phyloP scores from a whole-genome alignment of 2,888 invertebrate genomes.

The Brachynemurus nebulosus region DNA sequence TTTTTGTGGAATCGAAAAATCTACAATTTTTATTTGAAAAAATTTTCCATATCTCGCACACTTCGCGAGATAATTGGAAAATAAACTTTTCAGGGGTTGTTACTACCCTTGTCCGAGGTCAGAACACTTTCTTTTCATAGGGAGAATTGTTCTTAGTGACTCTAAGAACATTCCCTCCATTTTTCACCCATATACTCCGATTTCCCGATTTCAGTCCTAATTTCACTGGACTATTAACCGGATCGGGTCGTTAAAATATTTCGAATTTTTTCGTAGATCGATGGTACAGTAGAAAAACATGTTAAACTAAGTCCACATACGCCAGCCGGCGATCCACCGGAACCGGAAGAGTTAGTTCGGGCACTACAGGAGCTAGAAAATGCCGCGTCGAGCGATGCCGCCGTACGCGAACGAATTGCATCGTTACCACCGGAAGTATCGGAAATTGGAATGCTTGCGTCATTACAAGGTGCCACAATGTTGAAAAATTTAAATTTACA shows the following conservation, averaged over 20 bases:
- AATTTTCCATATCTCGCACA: too few relatives aligned
- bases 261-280: conserved; percentile 32
- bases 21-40: too few relatives aligned
- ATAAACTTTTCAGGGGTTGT: too few relatives aligned
- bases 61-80: too few relatives aligned
- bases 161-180: too few relatives aligned
- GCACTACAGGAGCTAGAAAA: conserved; percentile 76
- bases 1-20: not conserved
- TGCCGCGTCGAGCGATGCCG: conserved; percentile 90
- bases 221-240: too few relatives aligned
- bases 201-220: too few relatives aligned
- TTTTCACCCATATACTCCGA: too few relatives aligned
- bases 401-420: conserved; percentile 82
- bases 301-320: conserved; percentile 65
- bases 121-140: too few relatives aligned
- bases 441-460: conserved; percentile 72
- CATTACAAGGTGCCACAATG: conserved; percentile 56
- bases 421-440: conserved; percentile 90
- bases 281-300: conserved; percentile 63
- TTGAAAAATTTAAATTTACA: not conserved
- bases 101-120: too few relatives aligned
- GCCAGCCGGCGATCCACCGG: conserved; percentile 75
- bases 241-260: too few relatives aligned
- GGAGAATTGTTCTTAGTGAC: too few relatives aligned
- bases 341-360: conserved; percentile 85